phyloP scores from a whole-genome alignment of 2,797 vertebrate genomes.

The Natrix natrix region DNA sequence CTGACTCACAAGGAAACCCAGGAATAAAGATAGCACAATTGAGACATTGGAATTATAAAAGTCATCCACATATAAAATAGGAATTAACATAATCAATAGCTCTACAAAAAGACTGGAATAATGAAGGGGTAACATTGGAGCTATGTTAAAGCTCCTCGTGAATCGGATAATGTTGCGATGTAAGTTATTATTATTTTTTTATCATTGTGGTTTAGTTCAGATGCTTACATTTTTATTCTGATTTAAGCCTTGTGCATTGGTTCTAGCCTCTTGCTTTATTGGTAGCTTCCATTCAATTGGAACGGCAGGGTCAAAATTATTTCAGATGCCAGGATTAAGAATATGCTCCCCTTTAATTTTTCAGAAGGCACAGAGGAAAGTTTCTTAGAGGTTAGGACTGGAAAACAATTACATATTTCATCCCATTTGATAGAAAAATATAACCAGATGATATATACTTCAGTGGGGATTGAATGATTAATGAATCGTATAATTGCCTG shows the following conservation, averaged over 20 bases:
- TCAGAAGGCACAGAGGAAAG: not conserved
- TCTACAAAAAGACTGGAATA: not conserved
- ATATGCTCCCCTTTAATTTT: conserved; percentile 10
- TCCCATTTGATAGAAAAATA: not conserved
- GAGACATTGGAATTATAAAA: not conserved
- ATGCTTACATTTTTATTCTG: not conserved
- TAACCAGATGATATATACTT: not conserved
- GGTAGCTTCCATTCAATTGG: not conserved
- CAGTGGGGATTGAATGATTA: not conserved
- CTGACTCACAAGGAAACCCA: not conserved
- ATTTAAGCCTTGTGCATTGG: not conserved
- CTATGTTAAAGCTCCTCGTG: not conserved
- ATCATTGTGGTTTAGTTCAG: not conserved
- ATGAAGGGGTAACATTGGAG: not conserved
- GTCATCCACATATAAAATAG: not conserved
- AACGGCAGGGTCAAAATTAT: conserved; percentile 28
- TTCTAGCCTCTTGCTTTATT: not conserved
- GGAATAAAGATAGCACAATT: not conserved
- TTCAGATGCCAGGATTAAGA: conserved; percentile 45
- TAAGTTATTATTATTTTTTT: not conserved
- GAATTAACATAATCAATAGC: not conserved
- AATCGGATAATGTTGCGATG: not conserved
- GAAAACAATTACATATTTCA: not conserved
- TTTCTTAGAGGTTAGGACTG: not conserved
- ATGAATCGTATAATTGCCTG: not conserved